phyloP scores from a whole-genome alignment of 2,888 invertebrate species.

The Steromphala cineraria region DNA sequence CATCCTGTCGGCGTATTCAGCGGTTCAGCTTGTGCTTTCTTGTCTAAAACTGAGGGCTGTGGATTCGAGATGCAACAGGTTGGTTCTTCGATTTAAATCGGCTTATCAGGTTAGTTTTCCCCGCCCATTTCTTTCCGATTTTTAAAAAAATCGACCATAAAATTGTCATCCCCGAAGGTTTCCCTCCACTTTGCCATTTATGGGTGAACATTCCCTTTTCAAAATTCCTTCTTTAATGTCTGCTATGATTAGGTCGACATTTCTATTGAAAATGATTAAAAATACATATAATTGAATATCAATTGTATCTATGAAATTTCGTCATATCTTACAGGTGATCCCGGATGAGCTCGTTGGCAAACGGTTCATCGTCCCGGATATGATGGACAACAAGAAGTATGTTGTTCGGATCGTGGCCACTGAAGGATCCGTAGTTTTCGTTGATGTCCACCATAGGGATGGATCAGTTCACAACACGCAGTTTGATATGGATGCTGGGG shows the following conservation, averaged over 20 bases:
- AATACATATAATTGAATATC: no score
- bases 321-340: not conserved
- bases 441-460: slow-evolving; percentile 13
- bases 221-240: no score
- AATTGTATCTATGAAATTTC: no score
- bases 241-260: no score
- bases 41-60: not conserved
- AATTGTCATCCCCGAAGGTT: no score
- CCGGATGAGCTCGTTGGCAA: slow-evolving; percentile 11
- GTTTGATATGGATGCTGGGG: not conserved
- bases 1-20: slow-evolving; percentile 5
- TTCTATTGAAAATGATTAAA: no score
- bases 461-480: not conserved
- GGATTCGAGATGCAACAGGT: slow-evolving; percentile 11
- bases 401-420: not conserved
- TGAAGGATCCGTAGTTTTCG: not conserved
- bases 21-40: not conserved
- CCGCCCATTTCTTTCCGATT: no score
- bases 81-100: not conserved
- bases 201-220: no score
- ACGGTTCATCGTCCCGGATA: slow-evolving; percentile 22
- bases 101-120: no score
- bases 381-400: not conserved
- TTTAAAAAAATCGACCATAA: no score
- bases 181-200: no score